These are phyloP conservation scores for Dynastes maya DNA, from an alignment of 2,888 invertebrate genomes.

Conservation along the genomic window DNA sequence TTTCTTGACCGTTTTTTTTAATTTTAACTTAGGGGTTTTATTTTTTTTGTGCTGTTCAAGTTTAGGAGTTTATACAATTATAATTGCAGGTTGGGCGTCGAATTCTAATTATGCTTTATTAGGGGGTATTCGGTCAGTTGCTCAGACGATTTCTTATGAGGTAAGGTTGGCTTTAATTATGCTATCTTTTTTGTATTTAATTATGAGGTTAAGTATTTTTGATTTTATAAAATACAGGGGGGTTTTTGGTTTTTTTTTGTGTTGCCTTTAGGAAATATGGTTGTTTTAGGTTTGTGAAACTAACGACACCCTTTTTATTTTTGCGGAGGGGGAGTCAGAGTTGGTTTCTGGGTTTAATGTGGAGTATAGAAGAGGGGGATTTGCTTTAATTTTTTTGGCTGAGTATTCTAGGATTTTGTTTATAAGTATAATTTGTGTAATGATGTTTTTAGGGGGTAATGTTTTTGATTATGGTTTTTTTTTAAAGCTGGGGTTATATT, in stretches of 20 bases:
- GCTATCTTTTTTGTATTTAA: constrained; percentile 75
- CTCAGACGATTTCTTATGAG: constrained; percentile 82
- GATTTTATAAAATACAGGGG: constrained; percentile 48
- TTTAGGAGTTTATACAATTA: no score
- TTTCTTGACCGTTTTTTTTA: no score
- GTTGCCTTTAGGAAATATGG: constrained; percentile 73
- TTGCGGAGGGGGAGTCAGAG: constrained; percentile 85
- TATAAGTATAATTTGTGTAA: constrained; percentile 76
- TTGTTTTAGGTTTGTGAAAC: constrained; percentile 78
- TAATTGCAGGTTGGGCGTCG: no score
- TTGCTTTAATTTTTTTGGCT: constrained; percentile 83
- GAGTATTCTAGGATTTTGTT: constrained; percentile 81
- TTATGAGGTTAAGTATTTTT: constrained; percentile 74
- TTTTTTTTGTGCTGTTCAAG: no score
- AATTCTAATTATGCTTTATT: constrained; percentile 70
- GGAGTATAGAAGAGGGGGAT: constrained; percentile 81
- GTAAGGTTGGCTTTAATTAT: constrained; percentile 80
- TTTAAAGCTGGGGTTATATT: constrained; percentile 74
- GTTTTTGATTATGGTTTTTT: constrained; percentile 72
- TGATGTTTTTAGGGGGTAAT: constrained; percentile 76
- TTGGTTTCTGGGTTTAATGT: constrained; percentile 87
- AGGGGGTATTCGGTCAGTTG: constrained; percentile 78
- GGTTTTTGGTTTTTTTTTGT: constrained; percentile 75
- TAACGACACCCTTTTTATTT: constrained; percentile 83
- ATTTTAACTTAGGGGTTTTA: no score